phyloP scores from a whole-genome alignment of 2,888 invertebrate genomes.

The Drosophila crucigera region DNA sequence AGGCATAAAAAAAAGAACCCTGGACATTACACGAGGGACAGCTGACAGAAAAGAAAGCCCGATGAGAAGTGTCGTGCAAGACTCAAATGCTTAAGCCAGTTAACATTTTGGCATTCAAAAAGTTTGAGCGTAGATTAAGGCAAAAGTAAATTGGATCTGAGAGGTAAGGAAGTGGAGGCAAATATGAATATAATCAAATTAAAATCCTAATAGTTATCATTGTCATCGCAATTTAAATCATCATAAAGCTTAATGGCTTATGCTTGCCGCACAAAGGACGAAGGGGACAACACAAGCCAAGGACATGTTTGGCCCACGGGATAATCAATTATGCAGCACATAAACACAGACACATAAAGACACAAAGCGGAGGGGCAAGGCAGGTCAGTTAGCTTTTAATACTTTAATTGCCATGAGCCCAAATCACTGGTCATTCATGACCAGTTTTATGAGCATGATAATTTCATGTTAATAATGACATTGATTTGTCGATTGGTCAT shows the following conservation, averaged over 20 bases:
- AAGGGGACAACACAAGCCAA: background rate
- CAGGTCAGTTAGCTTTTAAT: conserved; percentile 20
- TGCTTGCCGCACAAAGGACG: conserved; percentile 3
- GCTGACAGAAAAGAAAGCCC: background rate
- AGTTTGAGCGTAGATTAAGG: conserved; percentile 10
- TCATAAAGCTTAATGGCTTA: conserved; percentile 57
- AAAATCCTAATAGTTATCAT: conserved; percentile 33
- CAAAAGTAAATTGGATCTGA: conserved; percentile 11
- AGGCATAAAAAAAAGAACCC: conserved; percentile 35
- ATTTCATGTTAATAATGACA: conserved; percentile 53
- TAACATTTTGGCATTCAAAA: conserved; percentile 31
- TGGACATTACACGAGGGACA: background rate
- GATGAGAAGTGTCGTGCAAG: conserved; percentile 19
- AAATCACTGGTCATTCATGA: conserved; percentile 14
- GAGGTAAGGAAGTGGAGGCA: conserved; percentile 9
- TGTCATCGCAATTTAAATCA: conserved; percentile 50
- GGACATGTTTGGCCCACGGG: conserved; percentile 56
- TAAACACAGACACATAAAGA: conserved; percentile 6
- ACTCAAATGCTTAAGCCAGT: conserved; percentile 47
- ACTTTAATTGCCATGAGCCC: conserved; percentile 19
- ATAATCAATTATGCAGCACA: conserved; percentile 73
- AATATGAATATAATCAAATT: conserved; percentile 35
- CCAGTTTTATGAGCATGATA: conserved; percentile 38
- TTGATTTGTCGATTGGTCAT: conserved; percentile 44
- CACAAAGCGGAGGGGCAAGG: background rate